Evolutionary conservation across 2,888 invertebrate genomes (phyloP).

Genomic region (Augochlorella aurata): DNA sequence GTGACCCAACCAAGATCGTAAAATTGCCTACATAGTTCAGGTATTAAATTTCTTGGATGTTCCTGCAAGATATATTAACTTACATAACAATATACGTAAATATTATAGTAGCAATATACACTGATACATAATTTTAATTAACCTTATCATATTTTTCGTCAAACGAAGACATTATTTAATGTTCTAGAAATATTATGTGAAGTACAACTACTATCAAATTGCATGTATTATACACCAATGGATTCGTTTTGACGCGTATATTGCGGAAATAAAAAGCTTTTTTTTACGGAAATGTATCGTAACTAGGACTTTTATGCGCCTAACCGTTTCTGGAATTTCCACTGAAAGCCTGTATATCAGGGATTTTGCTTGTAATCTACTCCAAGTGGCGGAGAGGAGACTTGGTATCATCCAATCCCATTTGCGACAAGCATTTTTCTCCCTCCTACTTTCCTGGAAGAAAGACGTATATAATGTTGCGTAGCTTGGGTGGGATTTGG

Average conservation of each 20-base stretch:
- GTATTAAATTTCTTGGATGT: conserved; percentile 93
- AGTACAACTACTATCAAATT: not conserved
- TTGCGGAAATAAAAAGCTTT: not conserved
- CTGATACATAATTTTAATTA: conserved; percentile 5
- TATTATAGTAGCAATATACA: not conserved
- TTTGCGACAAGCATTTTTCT: too few species aligned
- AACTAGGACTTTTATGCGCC: too few species aligned
- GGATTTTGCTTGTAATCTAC: too few species aligned
- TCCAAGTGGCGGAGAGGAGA: too few species aligned
- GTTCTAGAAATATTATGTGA: not conserved
- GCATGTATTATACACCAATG: conserved; percentile 20
- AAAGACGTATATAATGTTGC: too few species aligned
- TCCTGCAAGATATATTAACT: conserved; percentile 82
- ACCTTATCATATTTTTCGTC: conserved; percentile 51
- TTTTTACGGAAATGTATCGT: too few species aligned
- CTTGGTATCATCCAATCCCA: too few species aligned
- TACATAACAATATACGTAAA: not conserved
- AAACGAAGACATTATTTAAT: conserved; percentile 45
- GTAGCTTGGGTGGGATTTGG: too few species aligned
- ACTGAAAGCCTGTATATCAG: too few species aligned
- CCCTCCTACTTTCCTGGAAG: too few species aligned
- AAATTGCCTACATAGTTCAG: conserved; percentile 94
- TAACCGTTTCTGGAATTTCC: too few species aligned
- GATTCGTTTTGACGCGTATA: not conserved
- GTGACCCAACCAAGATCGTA: conserved; percentile 98